Base-by-base conservation (phyloP, 2,797 vertebrate genomes). In the Anniella stebbinsi region DNA sequence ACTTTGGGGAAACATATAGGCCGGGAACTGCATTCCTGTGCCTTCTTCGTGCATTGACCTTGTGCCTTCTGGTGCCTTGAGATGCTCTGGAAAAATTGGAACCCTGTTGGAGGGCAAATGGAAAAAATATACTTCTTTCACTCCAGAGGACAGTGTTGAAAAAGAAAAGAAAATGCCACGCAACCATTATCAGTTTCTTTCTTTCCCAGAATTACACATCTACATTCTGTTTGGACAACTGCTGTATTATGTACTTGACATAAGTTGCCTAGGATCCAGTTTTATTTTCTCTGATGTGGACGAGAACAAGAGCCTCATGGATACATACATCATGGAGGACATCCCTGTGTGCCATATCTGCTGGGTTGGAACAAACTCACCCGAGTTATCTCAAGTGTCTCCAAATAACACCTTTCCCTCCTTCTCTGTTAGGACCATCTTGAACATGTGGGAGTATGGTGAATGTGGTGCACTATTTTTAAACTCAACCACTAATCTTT, bases 21-120 rank as follows among this genome's bases (percentile, higher is more conserved):
- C 41, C 60, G 76, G 88, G 93, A 75, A 69, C 9, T 82, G 94
- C 76, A 88, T 87, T 94, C 90, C 90, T 94, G 41, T 90, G 91
- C 86, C 89, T 93, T 91, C 84, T 69, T 81, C 63, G 23, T 83
- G 75, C 72, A 36, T 90, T 87, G 93, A 97, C 67, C 91, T 95
- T 93, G 96, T 97, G 97, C 97, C 96, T 97, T 97, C 95, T 78
- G 87, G 94, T 90, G 91, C 93, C 93, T 90, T 38, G 90, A 94
- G 89, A 80, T 63, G 82, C 90, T 91, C 13, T 89, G 90, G 89
- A 72, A 84, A 83, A 92, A 66, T 57, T 85, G 83, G 80, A 80
- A 75, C 18, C 1, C 23, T 15, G 5, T 69, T 54, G n/a, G 83
- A 17, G 0, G 30, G 51, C 63, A 51, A 77, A 91, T 38, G 80